These are phyloP conservation scores for Propithecus coquereli DNA, from an alignment of 2,113 vertebrate species.

Conservation along the genomic window DNA sequence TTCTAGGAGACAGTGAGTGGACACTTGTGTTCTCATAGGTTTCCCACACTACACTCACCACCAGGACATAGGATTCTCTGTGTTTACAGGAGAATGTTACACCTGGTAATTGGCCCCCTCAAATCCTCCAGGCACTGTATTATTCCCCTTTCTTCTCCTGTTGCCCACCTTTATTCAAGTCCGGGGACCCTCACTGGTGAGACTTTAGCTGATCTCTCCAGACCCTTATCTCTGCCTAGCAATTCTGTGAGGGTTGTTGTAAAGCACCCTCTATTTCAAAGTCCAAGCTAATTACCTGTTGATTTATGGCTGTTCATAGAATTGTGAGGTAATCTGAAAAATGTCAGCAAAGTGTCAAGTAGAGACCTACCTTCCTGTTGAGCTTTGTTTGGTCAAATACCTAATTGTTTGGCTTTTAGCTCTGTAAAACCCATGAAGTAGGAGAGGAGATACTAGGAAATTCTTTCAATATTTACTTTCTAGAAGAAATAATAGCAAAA, in stretches of 20 bases:
- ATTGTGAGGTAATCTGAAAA: constrained; percentile 25
- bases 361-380: constrained; percentile 11
- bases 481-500: constrained; percentile 7
- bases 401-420: background rate
- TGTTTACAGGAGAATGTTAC: background rate
- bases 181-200: background rate
- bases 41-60: background rate
- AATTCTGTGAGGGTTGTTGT: background rate
- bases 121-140: background rate
- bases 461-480: background rate
- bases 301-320: background rate
- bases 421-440: background rate
- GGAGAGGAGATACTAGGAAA: background rate
- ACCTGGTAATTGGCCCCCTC: background rate
- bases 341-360: background rate
- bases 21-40: background rate
- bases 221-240: background rate
- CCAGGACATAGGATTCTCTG: background rate
- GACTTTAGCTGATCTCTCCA: background rate
- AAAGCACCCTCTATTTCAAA: constrained; percentile 5
- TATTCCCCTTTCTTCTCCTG: background rate
- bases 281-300: background rate
- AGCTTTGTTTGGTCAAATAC: background rate
- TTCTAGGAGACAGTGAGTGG: background rate
- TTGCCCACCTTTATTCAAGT: background rate